Base-by-base conservation (phyloP, 2,888 invertebrate species). In the Nomada ruficornis region DNA sequence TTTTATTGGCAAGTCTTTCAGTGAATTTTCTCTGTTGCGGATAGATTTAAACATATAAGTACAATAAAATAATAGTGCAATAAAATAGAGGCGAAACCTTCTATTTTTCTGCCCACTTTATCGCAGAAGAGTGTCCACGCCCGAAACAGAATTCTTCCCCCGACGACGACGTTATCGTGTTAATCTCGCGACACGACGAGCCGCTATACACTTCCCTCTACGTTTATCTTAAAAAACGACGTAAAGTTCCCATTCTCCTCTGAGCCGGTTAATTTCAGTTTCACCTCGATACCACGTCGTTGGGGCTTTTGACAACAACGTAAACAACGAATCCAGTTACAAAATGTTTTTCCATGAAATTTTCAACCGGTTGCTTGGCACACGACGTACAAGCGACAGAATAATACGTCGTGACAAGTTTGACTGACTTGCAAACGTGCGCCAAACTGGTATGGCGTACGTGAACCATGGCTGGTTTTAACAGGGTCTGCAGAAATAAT, bases 111-210 rank as follows among this genome's bases (percentile, higher is more conserved):
- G 74, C 20, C 83, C 26, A 57, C 76, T 42, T 70, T 29, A 42
- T 44, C 74, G 20, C 29, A 54, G 73, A 77, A 76, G 70, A 79
- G 75, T 80, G 75, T 72, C 47, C 64, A 50, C 23, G 52, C 18
- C 60, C 64, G 74, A 75, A 74, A 50, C 50, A 50, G 54, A 71
- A 77, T 84, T 84, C 75, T 54, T 69, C 80, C 65, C 64, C 36
- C 15, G 74, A 74, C 64, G 54, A 20, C 7, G 63, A 55, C 47
- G 69, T 84, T 71, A 72, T 84, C 80, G 73, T 80, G 73, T 74
- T 80, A 29, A 60, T 69, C 67, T 84, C 74, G 54, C 59, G 60
- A 20, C 63, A 60, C 60, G 36, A 77, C 73, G 65, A 79, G n/a
- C 44, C 77, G 52, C 60, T 63, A 65, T 55, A 36, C 52, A 9